These are phyloP conservation scores for Myiopsitta monachus DNA, from an alignment of 2,113 vertebrate species.

Conservation along the genomic window DNA sequence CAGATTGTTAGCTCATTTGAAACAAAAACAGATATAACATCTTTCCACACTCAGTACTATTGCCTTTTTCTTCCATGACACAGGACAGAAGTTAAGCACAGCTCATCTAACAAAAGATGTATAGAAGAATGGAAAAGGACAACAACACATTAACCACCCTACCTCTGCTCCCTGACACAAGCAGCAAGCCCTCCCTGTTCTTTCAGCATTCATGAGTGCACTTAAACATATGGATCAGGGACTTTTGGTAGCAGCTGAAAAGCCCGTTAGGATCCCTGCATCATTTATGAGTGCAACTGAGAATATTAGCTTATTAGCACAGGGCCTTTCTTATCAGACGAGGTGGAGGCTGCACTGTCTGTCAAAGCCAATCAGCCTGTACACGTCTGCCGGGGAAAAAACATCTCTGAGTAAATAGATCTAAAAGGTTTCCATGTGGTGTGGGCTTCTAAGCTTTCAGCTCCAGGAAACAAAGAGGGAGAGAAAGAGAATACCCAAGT, in stretches of 20 bases:
- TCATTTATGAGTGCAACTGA: conserved; percentile 61
- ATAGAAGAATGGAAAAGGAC: not conserved
- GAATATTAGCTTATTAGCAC: conserved; percentile 59
- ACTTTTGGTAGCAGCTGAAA: not conserved
- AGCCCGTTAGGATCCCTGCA: conserved; percentile 28
- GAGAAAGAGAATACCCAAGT: not conserved
- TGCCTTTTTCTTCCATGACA: not conserved
- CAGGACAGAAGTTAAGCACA: not conserved
- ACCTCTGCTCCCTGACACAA: not conserved
- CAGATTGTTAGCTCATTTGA: not conserved
- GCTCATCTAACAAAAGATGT: not conserved
- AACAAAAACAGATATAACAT: not conserved
- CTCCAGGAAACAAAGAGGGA: not conserved
- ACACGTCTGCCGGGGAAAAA: not conserved
- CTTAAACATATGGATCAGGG: not conserved
- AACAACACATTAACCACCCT: not conserved
- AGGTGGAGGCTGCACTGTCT: not conserved
- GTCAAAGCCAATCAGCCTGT: conserved; percentile 13
- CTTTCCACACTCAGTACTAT: not conserved
- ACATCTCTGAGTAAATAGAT: not conserved
- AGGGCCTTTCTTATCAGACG: not conserved
- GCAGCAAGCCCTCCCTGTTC: not conserved
- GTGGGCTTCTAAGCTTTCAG: not conserved
- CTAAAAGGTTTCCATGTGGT: not conserved
- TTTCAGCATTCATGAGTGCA: conserved; percentile 3